Evolutionary conservation across 2,113 vertebrate genomes (phyloP).

Genomic region (Alligator sinensis): DNA sequence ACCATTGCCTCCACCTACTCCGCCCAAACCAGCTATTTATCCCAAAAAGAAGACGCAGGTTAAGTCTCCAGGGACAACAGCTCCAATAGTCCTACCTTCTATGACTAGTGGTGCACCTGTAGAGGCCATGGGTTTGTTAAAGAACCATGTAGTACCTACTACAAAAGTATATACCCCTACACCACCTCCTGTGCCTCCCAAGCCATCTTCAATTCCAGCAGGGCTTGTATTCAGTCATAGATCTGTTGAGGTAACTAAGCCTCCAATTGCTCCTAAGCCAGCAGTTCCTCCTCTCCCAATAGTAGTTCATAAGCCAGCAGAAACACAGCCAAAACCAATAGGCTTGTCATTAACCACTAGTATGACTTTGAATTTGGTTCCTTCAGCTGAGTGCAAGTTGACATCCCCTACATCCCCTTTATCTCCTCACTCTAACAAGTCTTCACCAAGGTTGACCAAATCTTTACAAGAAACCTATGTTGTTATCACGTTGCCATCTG

Average conservation of each 20-base stretch:
- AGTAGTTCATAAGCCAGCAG: constrained; percentile 80
- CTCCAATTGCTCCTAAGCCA: constrained; percentile 91
- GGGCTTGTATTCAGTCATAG: constrained; percentile 92
- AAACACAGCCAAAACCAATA: constrained; percentile 83
- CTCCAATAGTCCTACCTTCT: constrained; percentile 28
- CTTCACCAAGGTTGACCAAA: constrained; percentile 87
- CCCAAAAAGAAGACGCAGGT: constrained; percentile 83
- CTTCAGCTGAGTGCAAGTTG: constrained; percentile 87
- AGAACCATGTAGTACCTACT: constrained; percentile 72
- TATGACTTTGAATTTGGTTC: constrained; percentile 89
- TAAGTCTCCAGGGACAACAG: constrained; percentile 74
- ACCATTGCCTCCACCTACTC: constrained; percentile 79
- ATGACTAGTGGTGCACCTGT: constrained; percentile 63
- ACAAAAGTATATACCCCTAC: constrained; percentile 82
- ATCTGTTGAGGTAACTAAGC: constrained; percentile 86
- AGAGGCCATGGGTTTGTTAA: constrained; percentile 66
- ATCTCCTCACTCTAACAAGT: constrained; percentile 89
- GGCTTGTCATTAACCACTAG: constrained; percentile 83
- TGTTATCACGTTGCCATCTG: constrained; percentile 96
- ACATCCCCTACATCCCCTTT: constrained; percentile 93
- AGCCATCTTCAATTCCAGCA: constrained; percentile 91
- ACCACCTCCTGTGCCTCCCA: constrained; percentile 95
- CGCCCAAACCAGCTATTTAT: constrained; percentile 84
- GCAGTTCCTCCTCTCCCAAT: constrained; percentile 80
- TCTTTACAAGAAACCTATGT: constrained; percentile 93